Evolutionary conservation across 2,113 vertebrate species (phyloP).

Genomic region (Panthera uncia): DNA sequence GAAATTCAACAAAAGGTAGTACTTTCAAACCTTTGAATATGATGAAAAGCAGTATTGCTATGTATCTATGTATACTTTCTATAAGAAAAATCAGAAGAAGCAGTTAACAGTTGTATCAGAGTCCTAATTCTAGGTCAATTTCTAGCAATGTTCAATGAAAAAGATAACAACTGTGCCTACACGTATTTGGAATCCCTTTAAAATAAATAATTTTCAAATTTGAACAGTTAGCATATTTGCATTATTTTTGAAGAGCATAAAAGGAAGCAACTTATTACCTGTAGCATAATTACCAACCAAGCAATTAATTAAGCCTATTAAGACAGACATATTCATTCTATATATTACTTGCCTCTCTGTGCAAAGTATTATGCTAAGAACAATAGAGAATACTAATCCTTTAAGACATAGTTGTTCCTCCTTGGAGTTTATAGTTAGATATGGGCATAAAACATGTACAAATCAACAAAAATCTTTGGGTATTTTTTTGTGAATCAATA

Average conservation of each 20-base stretch:
- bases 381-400: neutral
- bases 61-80: neutral
- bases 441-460: neutral
- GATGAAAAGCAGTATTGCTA: neutral
- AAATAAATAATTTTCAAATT: neutral
- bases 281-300: conserved; percentile 6
- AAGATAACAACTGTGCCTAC: neutral
- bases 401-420: neutral
- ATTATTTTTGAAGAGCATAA: conserved; percentile 28
- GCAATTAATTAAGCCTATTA: conserved; percentile 45
- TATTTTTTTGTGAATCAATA: neutral
- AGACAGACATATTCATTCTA: neutral
- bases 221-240: neutral
- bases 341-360: neutral
- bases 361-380: neutral
- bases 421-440: neutral
- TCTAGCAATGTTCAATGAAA: neutral
- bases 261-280: neutral
- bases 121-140: neutral
- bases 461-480: neutral
- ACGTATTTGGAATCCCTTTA: neutral
- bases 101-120: neutral
- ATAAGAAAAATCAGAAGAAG: neutral
- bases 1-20: neutral
- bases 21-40: neutral